Conservation (phyloP, 2,888 invertebrate genomes). For the Orchesella flavescens region DNA sequence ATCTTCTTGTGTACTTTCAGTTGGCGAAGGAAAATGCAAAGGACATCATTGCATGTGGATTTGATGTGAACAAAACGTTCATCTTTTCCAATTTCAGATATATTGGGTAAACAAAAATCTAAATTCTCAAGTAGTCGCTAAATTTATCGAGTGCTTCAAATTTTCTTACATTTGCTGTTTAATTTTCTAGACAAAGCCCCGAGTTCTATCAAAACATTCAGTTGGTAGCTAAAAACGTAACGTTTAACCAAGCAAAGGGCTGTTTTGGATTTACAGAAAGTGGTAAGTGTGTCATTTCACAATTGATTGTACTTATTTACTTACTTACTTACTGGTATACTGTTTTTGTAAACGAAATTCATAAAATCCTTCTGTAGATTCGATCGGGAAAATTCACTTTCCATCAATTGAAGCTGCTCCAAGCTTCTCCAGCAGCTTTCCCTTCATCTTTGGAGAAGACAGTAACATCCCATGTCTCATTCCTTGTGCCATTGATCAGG, state of each 20-base stretch:
- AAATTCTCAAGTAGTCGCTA: too few relatives aligned
- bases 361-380: slow-evolving; percentile 75
- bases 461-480: slow-evolving; percentile 88
- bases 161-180: neutral
- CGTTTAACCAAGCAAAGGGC: slow-evolving; percentile 97
- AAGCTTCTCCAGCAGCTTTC: slow-evolving; percentile 90
- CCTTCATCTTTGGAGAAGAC: slow-evolving; percentile 88
- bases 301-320: neutral
- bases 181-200: slow-evolving; percentile 83
- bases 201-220: slow-evolving; percentile 95
- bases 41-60: slow-evolving; percentile 98
- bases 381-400: slow-evolving; percentile 97
- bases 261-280: slow-evolving; percentile 99
- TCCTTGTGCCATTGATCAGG: slow-evolving; percentile 99
- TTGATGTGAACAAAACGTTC: slow-evolving; percentile 94
- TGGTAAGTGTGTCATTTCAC: slow-evolving; percentile 74
- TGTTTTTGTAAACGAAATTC: neutral
- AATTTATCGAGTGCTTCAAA: neutral
- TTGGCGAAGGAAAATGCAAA: slow-evolving; percentile 94
- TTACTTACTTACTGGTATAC: neutral
- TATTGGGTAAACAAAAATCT: slow-evolving; percentile 85
- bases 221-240: slow-evolving; percentile 93
- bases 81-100: slow-evolving; percentile 96
- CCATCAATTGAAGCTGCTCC: slow-evolving; percentile 98
- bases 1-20: slow-evolving; percentile 31